Percentiles rank a stretch among this genome's conserved stretches.
These are phyloP conservation scores for Benitochromis conjunctus DNA, from an alignment of 2,113 vertebrate species.

Conservation along the genomic window DNA sequence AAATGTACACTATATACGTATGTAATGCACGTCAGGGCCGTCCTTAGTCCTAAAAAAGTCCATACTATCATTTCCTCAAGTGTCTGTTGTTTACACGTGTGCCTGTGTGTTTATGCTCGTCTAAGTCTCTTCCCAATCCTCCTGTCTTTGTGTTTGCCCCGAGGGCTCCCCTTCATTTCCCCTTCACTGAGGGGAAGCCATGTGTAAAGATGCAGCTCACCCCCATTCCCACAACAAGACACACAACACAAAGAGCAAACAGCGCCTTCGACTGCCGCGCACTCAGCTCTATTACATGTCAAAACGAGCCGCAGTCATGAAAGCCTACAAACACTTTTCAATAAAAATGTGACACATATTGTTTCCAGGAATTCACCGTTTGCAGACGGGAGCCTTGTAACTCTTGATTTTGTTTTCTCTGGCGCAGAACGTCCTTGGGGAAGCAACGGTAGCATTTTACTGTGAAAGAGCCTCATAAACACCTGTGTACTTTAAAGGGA, in stretches of 20 bases:
- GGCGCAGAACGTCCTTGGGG: neutral
- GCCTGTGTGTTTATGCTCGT: conserved; percentile 29
- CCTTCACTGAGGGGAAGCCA: conserved; percentile 57
- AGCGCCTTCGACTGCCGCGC: neutral
- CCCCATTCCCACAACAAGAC: conserved; percentile 32
- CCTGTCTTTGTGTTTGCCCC: conserved; percentile 55
- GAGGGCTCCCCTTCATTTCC: conserved; percentile 51
- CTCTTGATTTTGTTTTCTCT: neutral
- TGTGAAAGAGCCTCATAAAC: neutral
- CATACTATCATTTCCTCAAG: neutral
- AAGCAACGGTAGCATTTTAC: neutral
- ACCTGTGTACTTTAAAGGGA: neutral
- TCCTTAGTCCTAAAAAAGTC: conserved; percentile 41
- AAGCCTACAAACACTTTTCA: conserved; percentile 7
- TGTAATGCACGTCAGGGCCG: neutral
- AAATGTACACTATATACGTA: neutral
- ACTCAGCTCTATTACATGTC: conserved; percentile 24
- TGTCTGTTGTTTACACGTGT: conserved; percentile 1
- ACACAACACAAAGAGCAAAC: conserved; percentile 41
- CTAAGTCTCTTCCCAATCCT: conserved; percentile 32
- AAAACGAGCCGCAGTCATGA: conserved; percentile 4
- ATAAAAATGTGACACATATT: conserved; percentile 10
- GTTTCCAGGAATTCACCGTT: conserved; percentile 29
- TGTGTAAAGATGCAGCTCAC: conserved; percentile 42
- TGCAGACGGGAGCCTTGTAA: neutral